Conservation (phyloP, 2,888 invertebrate genomes). For the Alsophila aescularia region DNA sequence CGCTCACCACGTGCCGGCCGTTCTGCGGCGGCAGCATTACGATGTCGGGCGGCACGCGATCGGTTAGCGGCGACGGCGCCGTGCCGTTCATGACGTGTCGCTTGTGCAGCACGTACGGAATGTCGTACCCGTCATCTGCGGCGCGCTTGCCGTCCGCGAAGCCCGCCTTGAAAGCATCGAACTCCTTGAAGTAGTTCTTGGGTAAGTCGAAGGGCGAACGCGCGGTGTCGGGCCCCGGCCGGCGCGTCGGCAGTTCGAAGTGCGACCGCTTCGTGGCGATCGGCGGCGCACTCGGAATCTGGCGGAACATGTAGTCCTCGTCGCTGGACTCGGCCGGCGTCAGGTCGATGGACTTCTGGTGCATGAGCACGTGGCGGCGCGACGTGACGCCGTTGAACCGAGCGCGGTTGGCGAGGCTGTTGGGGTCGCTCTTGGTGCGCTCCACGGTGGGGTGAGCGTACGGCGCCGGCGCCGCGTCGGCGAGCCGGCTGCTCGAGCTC, state of each 20-base stretch:
- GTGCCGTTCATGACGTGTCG: conserved; percentile 94
- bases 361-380: conserved; percentile 91
- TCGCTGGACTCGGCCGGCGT: conserved; percentile 94
- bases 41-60: conserved; percentile 71
- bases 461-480: conserved; percentile 76
- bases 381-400: conserved; percentile 89
- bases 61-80: conserved; percentile 85
- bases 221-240: conserved; percentile 82
- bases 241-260: conserved; percentile 86
- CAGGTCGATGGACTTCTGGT: conserved; percentile 93
- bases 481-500: conserved; percentile 79
- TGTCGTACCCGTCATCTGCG: conserved; percentile 86
- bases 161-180: conserved; percentile 84
- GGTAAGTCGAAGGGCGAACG: conserved; percentile 89
- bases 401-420: conserved; percentile 89
- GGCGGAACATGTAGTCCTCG: conserved; percentile 91
- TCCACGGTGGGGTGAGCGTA: conserved; percentile 90
- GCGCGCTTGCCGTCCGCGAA: conserved; percentile 79
- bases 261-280: conserved; percentile 89
- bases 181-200: conserved; percentile 89
- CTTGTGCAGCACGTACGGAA: conserved; percentile 93
- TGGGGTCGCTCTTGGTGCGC: conserved; percentile 94
- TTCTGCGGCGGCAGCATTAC: conserved; percentile 77
- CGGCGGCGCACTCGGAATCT: conserved; percentile 89
- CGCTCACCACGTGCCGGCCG: conserved; percentile 73